phyloP scores from a whole-genome alignment of 2,113 vertebrate genomes.

The Abramis brama region DNA sequence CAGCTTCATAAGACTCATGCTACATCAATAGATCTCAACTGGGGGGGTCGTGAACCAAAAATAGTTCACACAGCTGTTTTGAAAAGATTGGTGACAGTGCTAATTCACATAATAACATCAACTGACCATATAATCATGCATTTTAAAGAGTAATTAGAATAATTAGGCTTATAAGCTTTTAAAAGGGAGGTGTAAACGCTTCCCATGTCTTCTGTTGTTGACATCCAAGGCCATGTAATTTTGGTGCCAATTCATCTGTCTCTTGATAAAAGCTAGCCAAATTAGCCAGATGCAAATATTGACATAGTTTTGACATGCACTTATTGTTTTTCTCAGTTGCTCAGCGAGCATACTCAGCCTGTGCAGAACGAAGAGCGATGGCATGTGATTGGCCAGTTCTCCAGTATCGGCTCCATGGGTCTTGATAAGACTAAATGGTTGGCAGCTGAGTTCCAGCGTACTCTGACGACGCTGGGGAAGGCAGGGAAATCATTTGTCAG shows the following conservation, averaged over 20 bases:
- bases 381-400: conserved; percentile 94
- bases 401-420: conserved; percentile 96
- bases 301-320: neutral
- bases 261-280: neutral
- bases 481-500: conserved; percentile 53
- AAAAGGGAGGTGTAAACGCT: neutral
- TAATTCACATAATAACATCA: neutral
- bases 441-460: conserved; percentile 89
- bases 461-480: conserved; percentile 78
- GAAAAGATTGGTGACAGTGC: conserved; percentile 4
- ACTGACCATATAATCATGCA: neutral
- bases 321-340: conserved; percentile 65
- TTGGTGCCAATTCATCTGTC: neutral
- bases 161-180: neutral
- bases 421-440: conserved; percentile 92
- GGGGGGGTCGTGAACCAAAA: neutral
- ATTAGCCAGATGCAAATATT: neutral
- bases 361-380: conserved; percentile 75
- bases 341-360: conserved; percentile 74
- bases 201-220: neutral
- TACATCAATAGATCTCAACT: neutral
- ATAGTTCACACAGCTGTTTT: neutral
- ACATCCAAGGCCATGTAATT: neutral
- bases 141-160: neutral
- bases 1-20: neutral